Base-by-base conservation (phyloP, 2,797 vertebrate species). In the Antrozous pallidus region DNA sequence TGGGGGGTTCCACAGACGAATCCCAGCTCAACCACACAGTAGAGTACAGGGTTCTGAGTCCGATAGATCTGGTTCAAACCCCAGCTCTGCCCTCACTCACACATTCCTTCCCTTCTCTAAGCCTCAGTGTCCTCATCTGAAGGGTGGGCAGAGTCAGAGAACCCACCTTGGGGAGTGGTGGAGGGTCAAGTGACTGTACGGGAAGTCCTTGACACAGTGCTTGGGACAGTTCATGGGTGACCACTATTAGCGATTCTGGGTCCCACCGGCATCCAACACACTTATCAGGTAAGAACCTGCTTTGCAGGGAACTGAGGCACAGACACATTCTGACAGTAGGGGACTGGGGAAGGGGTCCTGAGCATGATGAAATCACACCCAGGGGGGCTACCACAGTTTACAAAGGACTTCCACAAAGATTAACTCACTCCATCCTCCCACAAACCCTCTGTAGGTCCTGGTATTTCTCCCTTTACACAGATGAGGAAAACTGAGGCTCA, bases 11-110 rank as follows among this genome's bases (percentile, higher is more conserved):
- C 13, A 0, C n/a, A 51, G 45, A 36, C 1, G 0, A 33, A 9
- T 18, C 24, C 70, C 45, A 5, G n/a, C 91, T 67, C 5, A 0
- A 8, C 13, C 49, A 17, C 14, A 10, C 16, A 0, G 10, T 0
- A 0, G 38, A 42, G 26, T 71, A 16, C 0, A 10, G 78, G n/a
- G 24, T 17, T 47, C 89, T 6, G 38, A 56, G 54, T 3, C 81
- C 13, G 0, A n/a, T 0, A 63, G 45, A 61, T 33, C 3, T 0
- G 17, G n/a, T 65, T 65, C 58, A 24, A 58, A n/a, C 16, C 80
- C 81, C 69, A 45, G 75, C 63, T 56, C 71, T 12, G 11, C 17
- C 70, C 75, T 18, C 11, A 1, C 3, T 16, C 17, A 5, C 73
- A 31, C 4, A 0, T 18, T 51, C 22, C 28, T 12, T 42, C 28